Base-by-base conservation (phyloP, 2,113 vertebrate species). In the Glaucidium brasilianum region DNA sequence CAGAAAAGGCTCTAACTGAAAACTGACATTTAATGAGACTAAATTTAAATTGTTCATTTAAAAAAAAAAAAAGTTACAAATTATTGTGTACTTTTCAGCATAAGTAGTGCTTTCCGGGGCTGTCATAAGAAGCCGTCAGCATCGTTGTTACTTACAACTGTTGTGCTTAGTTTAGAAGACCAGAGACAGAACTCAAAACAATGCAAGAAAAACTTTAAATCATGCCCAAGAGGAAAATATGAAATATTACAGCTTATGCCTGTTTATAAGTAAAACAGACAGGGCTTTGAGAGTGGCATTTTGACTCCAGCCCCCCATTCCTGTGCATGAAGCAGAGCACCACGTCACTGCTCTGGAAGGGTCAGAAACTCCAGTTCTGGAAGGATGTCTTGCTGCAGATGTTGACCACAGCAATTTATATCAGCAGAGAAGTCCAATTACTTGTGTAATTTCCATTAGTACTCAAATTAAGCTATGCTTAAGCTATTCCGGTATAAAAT, bases 251-350 rank as follows among this genome's bases (percentile, higher is more conserved):
- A 41, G 6, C 9, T 30, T n/a, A 21, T 5, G 10, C 17, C 16
- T 37, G 39, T 55, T 79, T 52, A 22, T 50, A 71, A 71, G 56
- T 63, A 64, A 37, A 23, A 23, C 5, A 49, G 32, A 14, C 4
- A 1, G 14, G 39, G 9, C 27, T 82, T 29, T 37, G 49, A 69
- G 30, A 10, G 39, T 34, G 20, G 10, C 1, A 3, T 60, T 63
- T 52, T 39, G n/a, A 53, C 25, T 55, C 20, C 21, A 39, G 29
- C 50, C 49, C 18, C 1, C 0, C 15, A 15, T 52, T 0, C 1
- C 29, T 55, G 29, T n/a, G 20, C 21, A 3, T 25, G 30, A 9
- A 9, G n/a, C 22, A 49, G n/a, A 75, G 30, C 55, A 43, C 22
- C 15, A 15, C 0, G 1, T 26, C 5, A 7, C 11, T 71, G 16